These are phyloP conservation scores for Coboldia fuscipes DNA, from an alignment of 1,140 invertebrate genomes.

Conservation along the genomic window DNA sequence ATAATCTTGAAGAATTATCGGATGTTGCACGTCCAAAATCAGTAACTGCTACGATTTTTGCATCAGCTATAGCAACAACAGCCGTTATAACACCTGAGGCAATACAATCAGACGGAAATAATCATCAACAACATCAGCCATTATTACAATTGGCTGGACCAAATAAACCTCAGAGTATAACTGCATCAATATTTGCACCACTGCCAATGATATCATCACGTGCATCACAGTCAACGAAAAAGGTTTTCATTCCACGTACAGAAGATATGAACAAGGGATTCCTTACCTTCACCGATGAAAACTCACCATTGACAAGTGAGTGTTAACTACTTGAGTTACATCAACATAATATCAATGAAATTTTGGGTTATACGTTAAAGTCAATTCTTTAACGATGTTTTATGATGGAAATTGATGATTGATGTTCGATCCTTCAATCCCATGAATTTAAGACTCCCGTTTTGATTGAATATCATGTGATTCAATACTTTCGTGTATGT, in stretches of 20 bases:
- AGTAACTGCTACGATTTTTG: slow-evolving; percentile 18
- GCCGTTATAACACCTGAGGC: too few species aligned
- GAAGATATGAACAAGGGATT: slow-evolving; percentile 88
- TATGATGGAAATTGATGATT: too few species aligned
- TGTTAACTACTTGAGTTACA: slow-evolving; percentile 10
- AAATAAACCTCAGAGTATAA: slow-evolving; percentile 6
- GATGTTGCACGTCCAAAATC: slow-evolving; percentile 17
- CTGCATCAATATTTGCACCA: slow-evolving; percentile 8
- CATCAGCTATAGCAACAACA: not conserved
- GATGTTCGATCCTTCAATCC: too few species aligned
- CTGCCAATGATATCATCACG: slow-evolving; percentile 10
- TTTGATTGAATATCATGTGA: too few species aligned
- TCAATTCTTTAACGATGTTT: too few species aligned
- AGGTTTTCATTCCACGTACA: slow-evolving; percentile 64
- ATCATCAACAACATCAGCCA: not conserved
- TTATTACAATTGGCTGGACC: not conserved
- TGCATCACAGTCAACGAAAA: slow-evolving; percentile 43
- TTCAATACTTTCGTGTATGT: too few species aligned
- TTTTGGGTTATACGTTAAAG: not conserved
- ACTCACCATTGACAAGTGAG: slow-evolving; percentile 65
- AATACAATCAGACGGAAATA: not conserved
- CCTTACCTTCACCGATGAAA: slow-evolving; percentile 67
- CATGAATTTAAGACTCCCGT: too few species aligned
- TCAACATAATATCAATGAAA: not conserved
- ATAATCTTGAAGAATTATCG: slow-evolving; percentile 5